Base-by-base conservation (phyloP, 2,888 invertebrate genomes). In the Halictus quadricinctus region DNA sequence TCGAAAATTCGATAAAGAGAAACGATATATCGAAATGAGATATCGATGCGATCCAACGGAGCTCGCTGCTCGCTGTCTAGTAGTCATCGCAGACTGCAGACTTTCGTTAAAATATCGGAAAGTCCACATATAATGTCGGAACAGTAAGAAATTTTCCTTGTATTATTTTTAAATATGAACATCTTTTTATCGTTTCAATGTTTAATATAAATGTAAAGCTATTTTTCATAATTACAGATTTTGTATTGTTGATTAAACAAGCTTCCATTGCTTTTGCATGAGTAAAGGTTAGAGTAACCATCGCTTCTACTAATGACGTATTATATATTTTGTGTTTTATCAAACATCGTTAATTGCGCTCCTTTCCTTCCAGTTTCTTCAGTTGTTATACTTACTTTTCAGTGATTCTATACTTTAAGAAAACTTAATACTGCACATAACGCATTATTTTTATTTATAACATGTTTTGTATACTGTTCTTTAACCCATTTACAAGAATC, bases 91-190 rank as follows among this genome's bases (percentile, higher is more conserved):
- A 74, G 79, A 76, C 70, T 81, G 79, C 79, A 69, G 80, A 81
- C 36, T 86, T 78, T 80, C 84, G 80, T 73, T 77, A 41, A 60
- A 36, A 76, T 73, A 41, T 72, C 60, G 29, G 25, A 58, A 88
- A 81, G 50, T 54, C 84, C 72, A 87, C 79, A 86, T 88, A 93
- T 87, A 80, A 93, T 93, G 93, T 93, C 93, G 89, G 93, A 93
- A 86, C 93, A 93, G 93, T 93, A 91, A 93, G 93, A 90, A 76
- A 78, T 88, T 88, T 88, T 74, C 41, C 66, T 36, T 41, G 70
- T 72, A 80, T 83, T 72, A 58, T 36, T 43, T 29, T 21, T 15
- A 43, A 76, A 78, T 78, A 58, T 43, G 7, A 18, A 41, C 21
- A 12, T n/a, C 15, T 36, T 78, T 48, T 1, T 41, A 41, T 54